Evolutionary conservation across 2,888 invertebrate genomes (phyloP).

Genomic region (Eupithecia subumbrata): DNA sequence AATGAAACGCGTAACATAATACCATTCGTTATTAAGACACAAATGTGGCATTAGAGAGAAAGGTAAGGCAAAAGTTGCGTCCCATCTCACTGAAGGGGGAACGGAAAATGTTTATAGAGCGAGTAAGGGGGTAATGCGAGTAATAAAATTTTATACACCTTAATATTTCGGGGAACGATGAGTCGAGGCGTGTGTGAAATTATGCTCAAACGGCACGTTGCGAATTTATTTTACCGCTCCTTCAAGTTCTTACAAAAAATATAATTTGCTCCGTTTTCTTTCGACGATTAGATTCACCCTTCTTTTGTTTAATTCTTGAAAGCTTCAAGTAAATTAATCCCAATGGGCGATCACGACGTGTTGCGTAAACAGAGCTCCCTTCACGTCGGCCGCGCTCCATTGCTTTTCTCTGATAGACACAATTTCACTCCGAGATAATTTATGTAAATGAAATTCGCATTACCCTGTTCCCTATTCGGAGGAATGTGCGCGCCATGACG

Average conservation of each 20-base stretch:
- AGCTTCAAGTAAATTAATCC: conserved; percentile 70
- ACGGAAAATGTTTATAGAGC: conserved; percentile 76
- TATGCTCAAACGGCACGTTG: conserved; percentile 66
- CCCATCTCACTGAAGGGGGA: conserved; percentile 54
- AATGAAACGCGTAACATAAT: conserved; percentile 75
- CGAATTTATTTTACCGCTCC: conserved; percentile 63
- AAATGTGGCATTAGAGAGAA: conserved; percentile 79
- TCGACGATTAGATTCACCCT: conserved; percentile 44
- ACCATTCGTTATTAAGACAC: conserved; percentile 79
- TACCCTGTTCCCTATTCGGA: conserved; percentile 72
- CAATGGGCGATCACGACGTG: conserved; percentile 64
- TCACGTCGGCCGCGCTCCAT: conserved; percentile 53
- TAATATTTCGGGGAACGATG: conserved; percentile 81
- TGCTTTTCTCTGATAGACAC: conserved; percentile 61
- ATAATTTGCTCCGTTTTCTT: conserved; percentile 10
- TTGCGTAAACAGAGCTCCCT: conserved; percentile 68
- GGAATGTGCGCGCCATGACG: conserved; percentile 63
- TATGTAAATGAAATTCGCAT: conserved; percentile 81
- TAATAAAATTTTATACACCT: conserved; percentile 83
- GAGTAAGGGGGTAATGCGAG: conserved; percentile 76
- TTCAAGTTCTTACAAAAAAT: conserved; percentile 47
- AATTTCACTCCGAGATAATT: conserved; percentile 73
- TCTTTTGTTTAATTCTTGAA: conserved; percentile 55
- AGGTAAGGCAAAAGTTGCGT: conserved; percentile 62
- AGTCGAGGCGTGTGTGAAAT: conserved; percentile 80